These are phyloP conservation scores for Pristionchus japonicus DNA, from an alignment of 2,888 invertebrate genomes.

Conservation along the genomic window DNA sequence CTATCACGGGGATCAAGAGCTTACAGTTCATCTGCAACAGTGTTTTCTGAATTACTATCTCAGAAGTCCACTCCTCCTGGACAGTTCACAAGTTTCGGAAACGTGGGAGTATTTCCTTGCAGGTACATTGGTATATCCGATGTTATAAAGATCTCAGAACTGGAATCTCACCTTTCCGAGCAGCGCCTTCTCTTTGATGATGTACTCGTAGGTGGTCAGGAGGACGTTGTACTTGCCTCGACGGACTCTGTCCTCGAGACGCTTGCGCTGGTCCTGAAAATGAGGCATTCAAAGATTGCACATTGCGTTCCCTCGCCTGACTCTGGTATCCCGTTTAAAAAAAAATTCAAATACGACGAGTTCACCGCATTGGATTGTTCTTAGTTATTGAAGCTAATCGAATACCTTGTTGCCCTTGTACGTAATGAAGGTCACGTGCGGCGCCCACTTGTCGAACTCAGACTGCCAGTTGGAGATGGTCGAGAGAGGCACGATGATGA, in stretches of 20 bases:
- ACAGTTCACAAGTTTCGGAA: too few relatives aligned
- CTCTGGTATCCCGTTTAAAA: too few relatives aligned
- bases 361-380: neutral
- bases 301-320: too few relatives aligned
- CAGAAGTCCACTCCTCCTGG: too few relatives aligned
- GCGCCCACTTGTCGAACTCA: constrained; percentile 99
- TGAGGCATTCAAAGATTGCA: neutral
- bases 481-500: constrained; percentile 98
- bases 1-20: too few relatives aligned
- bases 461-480: constrained; percentile 98
- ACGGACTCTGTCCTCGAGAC: constrained; percentile 63
- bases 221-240: constrained; percentile 92
- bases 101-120: too few relatives aligned
- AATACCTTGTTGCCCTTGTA: constrained; percentile 86
- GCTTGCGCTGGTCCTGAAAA: constrained; percentile 61
- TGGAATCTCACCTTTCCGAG: constrained; percentile 84
- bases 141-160: neutral
- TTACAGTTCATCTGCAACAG: too few relatives aligned
- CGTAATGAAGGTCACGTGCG: constrained; percentile 82
- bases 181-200: constrained; percentile 96
- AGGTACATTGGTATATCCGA: neutral
- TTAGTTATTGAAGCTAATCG: neutral
- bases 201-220: constrained; percentile 98
- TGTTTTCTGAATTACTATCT: too few relatives aligned
- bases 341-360: neutral